phyloP scores from a whole-genome alignment of 2,797 vertebrate species.

The Artibeus jamaicensis region DNA sequence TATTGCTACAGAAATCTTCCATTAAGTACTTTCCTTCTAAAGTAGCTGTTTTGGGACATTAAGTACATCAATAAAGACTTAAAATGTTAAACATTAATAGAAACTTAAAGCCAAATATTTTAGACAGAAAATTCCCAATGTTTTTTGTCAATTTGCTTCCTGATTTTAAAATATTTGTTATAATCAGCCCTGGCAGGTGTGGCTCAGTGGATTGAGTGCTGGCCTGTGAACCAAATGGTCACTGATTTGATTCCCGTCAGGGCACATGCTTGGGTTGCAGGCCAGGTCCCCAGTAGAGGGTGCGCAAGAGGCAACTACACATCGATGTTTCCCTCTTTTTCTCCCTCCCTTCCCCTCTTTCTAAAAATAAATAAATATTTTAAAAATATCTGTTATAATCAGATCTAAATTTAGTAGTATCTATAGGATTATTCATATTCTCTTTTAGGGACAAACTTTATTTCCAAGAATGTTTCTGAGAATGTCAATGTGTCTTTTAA shows the following conservation, averaged over 20 bases:
- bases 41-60: not conserved
- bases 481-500: constrained; percentile 30
- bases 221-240: too few species aligned
- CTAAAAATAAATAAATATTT: too few species aligned
- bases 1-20: constrained; percentile 9
- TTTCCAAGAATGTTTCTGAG: constrained; percentile 34
- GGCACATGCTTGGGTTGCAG: too few species aligned
- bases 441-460: not conserved
- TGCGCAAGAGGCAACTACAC: too few species aligned
- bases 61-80: not conserved
- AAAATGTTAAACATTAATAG: not conserved
- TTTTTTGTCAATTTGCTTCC: constrained; percentile 29
- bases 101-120: constrained; percentile 6
- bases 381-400: not conserved
- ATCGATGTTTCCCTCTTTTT: too few species aligned
- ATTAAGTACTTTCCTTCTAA: constrained; percentile 3
- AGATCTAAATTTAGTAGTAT: constrained; percentile 33
- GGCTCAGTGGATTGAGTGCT: too few species aligned
- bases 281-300: too few species aligned
- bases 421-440: not conserved
- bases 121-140: not conserved
- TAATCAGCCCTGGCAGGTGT: too few species aligned
- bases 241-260: too few species aligned
- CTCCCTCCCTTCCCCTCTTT: too few species aligned
- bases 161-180: constrained; percentile 2